Conservation (phyloP, 2,113 vertebrate species). For the Conger conger region DNA sequence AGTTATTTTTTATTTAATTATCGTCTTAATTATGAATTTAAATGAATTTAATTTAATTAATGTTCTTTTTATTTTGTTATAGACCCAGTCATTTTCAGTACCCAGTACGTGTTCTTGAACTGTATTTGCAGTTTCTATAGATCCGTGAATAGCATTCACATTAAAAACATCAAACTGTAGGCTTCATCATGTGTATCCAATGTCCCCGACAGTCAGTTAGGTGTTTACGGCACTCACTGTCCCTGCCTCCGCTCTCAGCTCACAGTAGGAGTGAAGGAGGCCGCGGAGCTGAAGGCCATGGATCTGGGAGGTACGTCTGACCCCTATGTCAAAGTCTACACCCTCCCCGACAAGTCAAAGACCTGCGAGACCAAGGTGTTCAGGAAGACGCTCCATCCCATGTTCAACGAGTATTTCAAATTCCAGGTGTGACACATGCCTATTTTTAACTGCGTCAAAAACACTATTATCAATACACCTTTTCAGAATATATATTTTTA, state of each 20-base stretch:
- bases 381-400: constrained; percentile 72
- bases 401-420: constrained; percentile 79
- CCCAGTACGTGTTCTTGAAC: too few relatives aligned
- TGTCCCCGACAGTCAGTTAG: too few relatives aligned
- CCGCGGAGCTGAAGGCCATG: constrained; percentile 73
- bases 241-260: constrained; percentile 63
- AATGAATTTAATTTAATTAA: too few relatives aligned
- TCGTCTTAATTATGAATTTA: too few relatives aligned
- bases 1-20: too few relatives aligned
- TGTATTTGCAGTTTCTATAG: too few relatives aligned
- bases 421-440: constrained; percentile 68
- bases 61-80: too few relatives aligned
- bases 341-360: constrained; percentile 61
- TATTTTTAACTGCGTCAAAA: not conserved
- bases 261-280: constrained; percentile 79
- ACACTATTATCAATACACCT: not conserved
- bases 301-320: constrained; percentile 74
- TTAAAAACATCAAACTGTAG: too few relatives aligned
- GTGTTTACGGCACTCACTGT: not conserved
- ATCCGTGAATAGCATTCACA: too few relatives aligned
- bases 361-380: constrained; percentile 83
- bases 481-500: not conserved
- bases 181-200: not conserved
- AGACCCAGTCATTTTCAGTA: too few relatives aligned
- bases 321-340: constrained; percentile 79